phyloP scores from a whole-genome alignment of 1,140 invertebrate species.

The Hypothenemus hampei region DNA sequence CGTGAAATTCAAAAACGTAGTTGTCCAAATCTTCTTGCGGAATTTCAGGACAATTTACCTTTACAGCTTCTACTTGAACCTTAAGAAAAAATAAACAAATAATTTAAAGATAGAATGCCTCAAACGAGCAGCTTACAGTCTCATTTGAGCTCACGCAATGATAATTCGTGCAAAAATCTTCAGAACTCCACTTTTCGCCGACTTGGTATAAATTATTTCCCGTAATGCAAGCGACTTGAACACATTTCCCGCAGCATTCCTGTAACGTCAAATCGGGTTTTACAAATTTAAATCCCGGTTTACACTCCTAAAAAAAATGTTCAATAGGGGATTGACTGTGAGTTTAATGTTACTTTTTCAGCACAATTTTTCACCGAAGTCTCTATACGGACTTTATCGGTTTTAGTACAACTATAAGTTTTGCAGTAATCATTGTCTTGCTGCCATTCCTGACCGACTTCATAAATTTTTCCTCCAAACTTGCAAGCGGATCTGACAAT shows the following conservation, averaged over 20 bases:
- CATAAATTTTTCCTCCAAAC: slow-evolving; percentile 45
- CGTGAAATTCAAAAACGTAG: slow-evolving; percentile 34
- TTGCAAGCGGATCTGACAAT: slow-evolving; percentile 57
- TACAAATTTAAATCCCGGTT: slow-evolving; percentile 46
- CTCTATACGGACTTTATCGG: slow-evolving; percentile 46
- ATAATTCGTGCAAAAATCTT: slow-evolving; percentile 57
- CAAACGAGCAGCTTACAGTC: slow-evolving; percentile 46
- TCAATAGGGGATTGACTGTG: neutral
- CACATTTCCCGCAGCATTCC: slow-evolving; percentile 62
- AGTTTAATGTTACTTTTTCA: slow-evolving; percentile 16
- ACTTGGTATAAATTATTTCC: slow-evolving; percentile 48
- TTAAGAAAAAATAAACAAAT: slow-evolving; percentile 18
- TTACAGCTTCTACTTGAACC: slow-evolving; percentile 36
- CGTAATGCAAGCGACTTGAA: slow-evolving; percentile 56
- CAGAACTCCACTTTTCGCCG: slow-evolving; percentile 54
- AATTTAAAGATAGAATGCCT: neutral
- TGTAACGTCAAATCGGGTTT: slow-evolving; percentile 39
- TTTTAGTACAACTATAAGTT: slow-evolving; percentile 49
- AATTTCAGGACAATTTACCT: slow-evolving; percentile 33
- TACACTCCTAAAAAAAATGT: slow-evolving; percentile 22
- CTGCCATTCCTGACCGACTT: slow-evolving; percentile 56
- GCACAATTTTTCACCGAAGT: slow-evolving; percentile 40
- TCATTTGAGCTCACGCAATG: slow-evolving; percentile 52
- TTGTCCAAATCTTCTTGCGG: slow-evolving; percentile 33
- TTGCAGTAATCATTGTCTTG: slow-evolving; percentile 52